phyloP scores from a whole-genome alignment of 2,113 vertebrate genomes.

The Acanthisitta chloris region DNA sequence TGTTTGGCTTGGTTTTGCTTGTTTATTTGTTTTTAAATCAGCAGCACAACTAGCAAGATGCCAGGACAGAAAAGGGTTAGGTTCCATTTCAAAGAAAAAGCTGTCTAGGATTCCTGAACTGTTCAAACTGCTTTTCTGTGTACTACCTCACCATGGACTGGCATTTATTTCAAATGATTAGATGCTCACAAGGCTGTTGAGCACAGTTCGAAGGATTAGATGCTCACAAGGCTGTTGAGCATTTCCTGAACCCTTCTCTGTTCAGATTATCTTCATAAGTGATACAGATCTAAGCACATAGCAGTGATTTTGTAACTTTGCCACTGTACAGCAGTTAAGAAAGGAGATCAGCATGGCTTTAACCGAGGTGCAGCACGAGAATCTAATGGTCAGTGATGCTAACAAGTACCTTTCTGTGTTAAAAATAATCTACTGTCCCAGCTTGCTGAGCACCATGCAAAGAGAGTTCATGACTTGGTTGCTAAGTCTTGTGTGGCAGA shows the following conservation, averaged over 20 bases:
- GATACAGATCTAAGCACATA: fast-evolving
- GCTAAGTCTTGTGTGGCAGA: neutral
- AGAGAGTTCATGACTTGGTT: neutral
- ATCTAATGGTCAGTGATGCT: neutral
- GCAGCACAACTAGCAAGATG: neutral
- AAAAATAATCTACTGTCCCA: neutral
- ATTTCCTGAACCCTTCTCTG: neutral
- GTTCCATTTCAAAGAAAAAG: neutral
- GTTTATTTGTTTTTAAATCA: neutral
- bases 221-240: neutral
- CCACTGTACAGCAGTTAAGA: neutral
- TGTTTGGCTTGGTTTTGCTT: neutral
- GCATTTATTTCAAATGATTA: neutral
- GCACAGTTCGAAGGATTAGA: neutral
- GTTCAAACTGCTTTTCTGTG: neutral
- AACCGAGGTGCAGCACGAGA: neutral
- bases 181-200: neutral
- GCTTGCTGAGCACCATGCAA: neutral
- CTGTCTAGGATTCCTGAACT: neutral
- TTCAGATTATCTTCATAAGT: neutral
- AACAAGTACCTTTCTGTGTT: neutral
- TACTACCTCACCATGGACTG: neutral
- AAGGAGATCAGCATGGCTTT: neutral
- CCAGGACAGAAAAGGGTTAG: neutral
- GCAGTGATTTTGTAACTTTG: neutral